Percentiles rank a stretch among this genome's conserved stretches.
phyloP scores from a whole-genome alignment of 2,888 invertebrate species.

The Hoplodrina blanda region DNA sequence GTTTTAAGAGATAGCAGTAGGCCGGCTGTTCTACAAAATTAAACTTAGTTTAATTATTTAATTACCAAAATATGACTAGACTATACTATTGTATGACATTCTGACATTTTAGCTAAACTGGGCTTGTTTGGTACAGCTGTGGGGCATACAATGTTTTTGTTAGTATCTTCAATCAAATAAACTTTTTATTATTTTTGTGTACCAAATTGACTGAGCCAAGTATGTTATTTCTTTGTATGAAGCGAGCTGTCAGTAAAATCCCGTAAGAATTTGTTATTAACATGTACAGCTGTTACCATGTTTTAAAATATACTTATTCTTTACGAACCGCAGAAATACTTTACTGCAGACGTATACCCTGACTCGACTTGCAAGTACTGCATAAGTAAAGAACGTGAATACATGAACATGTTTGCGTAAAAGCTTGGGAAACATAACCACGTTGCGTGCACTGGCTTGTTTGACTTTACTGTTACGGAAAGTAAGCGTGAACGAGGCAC shows the following conservation, averaged over 20 bases:
- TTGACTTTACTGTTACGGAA: conserved; percentile 32
- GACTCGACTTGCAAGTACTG: conserved; percentile 6
- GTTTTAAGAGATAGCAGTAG: no score
- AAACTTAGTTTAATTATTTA: no score
- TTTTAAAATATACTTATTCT: not conserved
- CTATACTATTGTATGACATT: no score
- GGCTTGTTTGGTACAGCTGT: no score
- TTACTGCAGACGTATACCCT: not conserved
- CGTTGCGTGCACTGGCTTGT: conserved; percentile 38
- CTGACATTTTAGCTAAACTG: no score
- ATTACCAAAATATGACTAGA: no score
- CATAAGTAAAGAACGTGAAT: conserved; percentile 16
- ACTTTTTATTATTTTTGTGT: no score
- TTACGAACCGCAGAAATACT: not conserved
- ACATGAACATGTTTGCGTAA: conserved; percentile 23
- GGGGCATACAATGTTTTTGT: no score
- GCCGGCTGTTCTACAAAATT: no score
- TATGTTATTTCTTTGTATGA: no score
- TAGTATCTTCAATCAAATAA: no score
- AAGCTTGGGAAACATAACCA: conserved; percentile 18
- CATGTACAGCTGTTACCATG: not conserved
- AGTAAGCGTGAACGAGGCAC: conserved; percentile 44
- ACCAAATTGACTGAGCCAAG: no score
- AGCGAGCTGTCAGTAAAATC: not conserved
- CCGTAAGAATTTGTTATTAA: not conserved